A percentile compares a stretch with the other conserved stretches of the same genome.
Conservation (phyloP, 2,888 invertebrate genomes). For the Gymnosoma rotundatum region DNA sequence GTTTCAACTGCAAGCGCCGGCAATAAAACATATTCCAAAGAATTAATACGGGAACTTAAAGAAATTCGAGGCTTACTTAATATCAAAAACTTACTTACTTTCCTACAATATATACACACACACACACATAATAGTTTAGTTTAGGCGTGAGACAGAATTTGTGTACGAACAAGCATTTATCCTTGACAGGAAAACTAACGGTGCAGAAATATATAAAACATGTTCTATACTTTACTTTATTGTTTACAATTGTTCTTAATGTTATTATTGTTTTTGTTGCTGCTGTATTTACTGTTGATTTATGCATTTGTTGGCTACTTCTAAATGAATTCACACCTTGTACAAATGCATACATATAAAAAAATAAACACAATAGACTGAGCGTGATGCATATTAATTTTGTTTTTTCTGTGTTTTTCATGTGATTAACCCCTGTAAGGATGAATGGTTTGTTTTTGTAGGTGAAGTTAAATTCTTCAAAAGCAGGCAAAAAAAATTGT, state of each 20-base stretch:
- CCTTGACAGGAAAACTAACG: constrained; percentile 69
- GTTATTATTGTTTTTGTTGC: constrained; percentile 22
- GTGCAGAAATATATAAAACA: constrained; percentile 59
- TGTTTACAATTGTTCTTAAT: constrained; percentile 48
- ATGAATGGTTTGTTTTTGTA: too few relatives aligned
- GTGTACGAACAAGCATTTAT: constrained; percentile 11
- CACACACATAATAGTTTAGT: too few relatives aligned
- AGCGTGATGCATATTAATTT: constrained; percentile 49
- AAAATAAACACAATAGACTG: constrained; percentile 7
- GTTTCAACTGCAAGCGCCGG: too few relatives aligned
- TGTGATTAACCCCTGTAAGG: too few relatives aligned
- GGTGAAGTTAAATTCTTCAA: too few relatives aligned
- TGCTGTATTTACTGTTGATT: constrained; percentile 11
- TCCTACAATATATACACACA: too few relatives aligned
- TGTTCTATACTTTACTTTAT: constrained; percentile 48
- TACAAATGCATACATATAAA: constrained; percentile 29
- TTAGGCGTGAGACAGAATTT: too few relatives aligned
- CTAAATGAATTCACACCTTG: constrained; percentile 68
- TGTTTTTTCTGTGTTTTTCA: constrained; percentile 17
- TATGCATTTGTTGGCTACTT: constrained; percentile 19
- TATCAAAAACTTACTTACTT: too few relatives aligned
- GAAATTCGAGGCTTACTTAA: too few relatives aligned
- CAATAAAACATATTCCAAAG: too few relatives aligned
- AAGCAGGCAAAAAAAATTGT: too few relatives aligned
- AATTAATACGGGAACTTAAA: too few relatives aligned